Base-by-base conservation (phyloP, 2,888 invertebrate genomes). In the Scaptomyza reducta region DNA sequence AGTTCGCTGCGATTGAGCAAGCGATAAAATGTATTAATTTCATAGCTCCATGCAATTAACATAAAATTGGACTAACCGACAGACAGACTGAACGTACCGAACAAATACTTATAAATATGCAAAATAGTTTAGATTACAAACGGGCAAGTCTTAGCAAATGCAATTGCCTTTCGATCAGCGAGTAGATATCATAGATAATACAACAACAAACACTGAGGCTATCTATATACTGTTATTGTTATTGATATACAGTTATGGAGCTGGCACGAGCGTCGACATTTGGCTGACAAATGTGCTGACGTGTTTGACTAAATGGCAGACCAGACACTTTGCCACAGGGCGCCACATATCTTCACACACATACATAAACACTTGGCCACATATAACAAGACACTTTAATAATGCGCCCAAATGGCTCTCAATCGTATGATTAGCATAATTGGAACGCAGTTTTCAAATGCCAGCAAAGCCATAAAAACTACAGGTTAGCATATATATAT, bases 1-100 rank as follows among this genome's bases (percentile, higher is more conserved):
- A 86, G 86, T 86, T 85, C 79, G 78, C 83, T 60, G 77, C 77
- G 84, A 84, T 84, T 81, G 86, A 79, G 86, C 86, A 81, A 79
- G 71, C 79, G 84, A 86, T 86, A 86, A 85, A 82, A 86, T 79
- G 82, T 86, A 85, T 85, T 85, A 80, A 86, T 85, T 86, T 85
- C 82, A 86, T 86, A 84, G 84, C 73, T 73, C 73, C 35, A 68
- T 74, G 84, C 79, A 84, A 83, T 83, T 83, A 83, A 83, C 82
- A 83, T 84, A 84, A 82, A 76, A 82, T 51, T 70, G 84, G 73
- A 81, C 79, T 61, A 47, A 47, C 50, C 40, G 51, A 65, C 72
- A 46, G 41, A 57, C 56, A 33, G 31, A 66, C 42, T 9, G 64
- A 42, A 40, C 41, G n/a, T 25, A 61, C 42, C 31, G 42, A 56